Percentiles rank a stretch among this genome's conserved stretches.
Conservation (phyloP, 2,797 vertebrate genomes). For the Mustela erminea region DNA sequence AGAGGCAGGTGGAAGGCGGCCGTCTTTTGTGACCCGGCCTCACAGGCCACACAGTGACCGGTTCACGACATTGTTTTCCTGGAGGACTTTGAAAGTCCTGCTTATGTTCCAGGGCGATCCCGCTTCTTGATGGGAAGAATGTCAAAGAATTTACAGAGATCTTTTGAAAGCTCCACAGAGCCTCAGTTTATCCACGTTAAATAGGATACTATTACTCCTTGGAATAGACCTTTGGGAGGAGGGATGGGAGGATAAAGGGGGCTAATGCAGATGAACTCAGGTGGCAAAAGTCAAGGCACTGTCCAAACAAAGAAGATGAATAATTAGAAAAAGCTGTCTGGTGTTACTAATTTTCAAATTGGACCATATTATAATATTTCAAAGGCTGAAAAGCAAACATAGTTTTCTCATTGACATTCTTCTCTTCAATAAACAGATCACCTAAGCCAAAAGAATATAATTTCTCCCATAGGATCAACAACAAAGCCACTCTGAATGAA, state of each 20-base stretch:
- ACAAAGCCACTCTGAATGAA: background rate
- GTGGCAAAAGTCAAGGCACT: background rate
- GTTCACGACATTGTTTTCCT: background rate
- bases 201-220: background rate
- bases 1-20: background rate
- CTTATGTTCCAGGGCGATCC: too few relatives aligned
- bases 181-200: background rate
- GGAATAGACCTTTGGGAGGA: background rate
- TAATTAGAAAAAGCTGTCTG: background rate
- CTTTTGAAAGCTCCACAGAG: background rate
- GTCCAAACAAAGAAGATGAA: too few relatives aligned
- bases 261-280: background rate
- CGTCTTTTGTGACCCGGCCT: background rate
- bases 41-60: background rate
- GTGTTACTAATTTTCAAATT: background rate
- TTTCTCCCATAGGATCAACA: background rate
- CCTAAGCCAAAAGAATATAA: background rate
- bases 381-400: background rate
- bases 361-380: background rate
- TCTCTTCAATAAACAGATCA: background rate
- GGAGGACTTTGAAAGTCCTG: background rate
- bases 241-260: background rate
- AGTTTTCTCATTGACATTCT: background rate
- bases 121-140: background rate
- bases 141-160: background rate